These are phyloP conservation scores for Mormyrops boulengeri DNA, from an alignment of 2,797 vertebrate species.

Conservation along the genomic window DNA sequence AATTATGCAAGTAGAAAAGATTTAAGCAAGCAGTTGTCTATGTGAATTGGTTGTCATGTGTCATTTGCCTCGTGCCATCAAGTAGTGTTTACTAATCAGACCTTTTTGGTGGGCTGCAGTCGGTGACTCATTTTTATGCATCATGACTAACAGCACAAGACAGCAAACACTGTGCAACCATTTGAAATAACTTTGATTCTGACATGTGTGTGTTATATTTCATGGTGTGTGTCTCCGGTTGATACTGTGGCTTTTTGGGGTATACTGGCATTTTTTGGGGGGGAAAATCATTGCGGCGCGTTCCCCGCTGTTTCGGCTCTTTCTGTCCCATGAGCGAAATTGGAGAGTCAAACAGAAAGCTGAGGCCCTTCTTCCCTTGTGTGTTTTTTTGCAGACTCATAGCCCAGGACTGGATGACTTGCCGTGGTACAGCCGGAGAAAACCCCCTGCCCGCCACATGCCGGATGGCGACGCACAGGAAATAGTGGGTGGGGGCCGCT, in stretches of 20 bases:
- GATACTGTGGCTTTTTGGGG: not conserved
- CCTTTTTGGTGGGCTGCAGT: not conserved
- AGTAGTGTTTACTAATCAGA: not conserved
- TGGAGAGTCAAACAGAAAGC: not conserved
- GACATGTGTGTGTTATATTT: not conserved
- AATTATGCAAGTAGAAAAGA: not conserved
- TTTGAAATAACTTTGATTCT: not conserved
- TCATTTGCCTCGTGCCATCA: not conserved
- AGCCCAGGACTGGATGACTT: not conserved
- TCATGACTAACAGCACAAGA: not conserved
- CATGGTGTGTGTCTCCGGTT: not conserved
- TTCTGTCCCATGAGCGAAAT: not conserved
- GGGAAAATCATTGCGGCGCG: not conserved
- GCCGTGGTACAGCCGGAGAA: not conserved
- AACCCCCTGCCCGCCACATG: not conserved
- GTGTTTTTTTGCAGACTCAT: constrained; percentile 6
- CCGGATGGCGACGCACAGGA: not conserved
- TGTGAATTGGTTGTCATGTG: not conserved
- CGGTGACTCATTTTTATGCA: not conserved
- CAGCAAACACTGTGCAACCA: not conserved
- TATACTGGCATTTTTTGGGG: not conserved
- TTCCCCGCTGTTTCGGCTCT: not conserved
- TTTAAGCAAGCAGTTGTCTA: not conserved
- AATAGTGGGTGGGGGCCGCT: constrained; percentile 1
- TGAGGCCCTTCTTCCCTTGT: not conserved